phyloP scores from a whole-genome alignment of 1,140 invertebrate genomes.

The Cataglyphis hispanica region DNA sequence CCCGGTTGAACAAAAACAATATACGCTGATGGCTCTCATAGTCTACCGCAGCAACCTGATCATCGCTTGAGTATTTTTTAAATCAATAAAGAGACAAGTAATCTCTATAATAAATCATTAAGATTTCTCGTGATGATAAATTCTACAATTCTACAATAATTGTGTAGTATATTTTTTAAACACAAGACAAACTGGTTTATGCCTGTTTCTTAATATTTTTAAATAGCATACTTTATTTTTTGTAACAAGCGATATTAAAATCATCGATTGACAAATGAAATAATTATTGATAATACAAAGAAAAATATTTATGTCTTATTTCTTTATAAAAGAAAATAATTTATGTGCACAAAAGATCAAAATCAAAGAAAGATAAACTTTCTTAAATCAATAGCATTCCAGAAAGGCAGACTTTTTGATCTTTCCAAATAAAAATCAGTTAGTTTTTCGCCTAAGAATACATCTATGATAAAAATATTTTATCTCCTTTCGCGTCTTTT shows the following conservation, averaged over 20 bases:
- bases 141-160: not conserved
- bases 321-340: constrained; percentile 11
- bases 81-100: constrained; percentile 21
- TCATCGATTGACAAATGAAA: constrained; percentile 11
- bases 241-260: not conserved
- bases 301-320: constrained; percentile 11
- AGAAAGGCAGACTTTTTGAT: not conserved
- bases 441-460: too few relatives aligned
- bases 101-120: not conserved
- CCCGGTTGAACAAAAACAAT: constrained; percentile 65
- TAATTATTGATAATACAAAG: not conserved
- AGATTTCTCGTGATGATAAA: not conserved
- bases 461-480: not conserved
- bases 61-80: constrained; percentile 29
- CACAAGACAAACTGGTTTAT: not conserved
- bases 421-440: constrained; percentile 1
- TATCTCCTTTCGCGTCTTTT: constrained; percentile 1
- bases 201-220: not conserved
- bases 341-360: not conserved
- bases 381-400: constrained; percentile 1
- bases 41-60: constrained; percentile 5
- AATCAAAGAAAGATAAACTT: constrained; percentile 14
- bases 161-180: not conserved
- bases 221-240: not conserved
- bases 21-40: constrained; percentile 51